A percentile compares a stretch with the other conserved stretches of the same genome.
Conservation (phyloP, 2,797 vertebrate genomes). For the Muscicapa comitata region DNA sequence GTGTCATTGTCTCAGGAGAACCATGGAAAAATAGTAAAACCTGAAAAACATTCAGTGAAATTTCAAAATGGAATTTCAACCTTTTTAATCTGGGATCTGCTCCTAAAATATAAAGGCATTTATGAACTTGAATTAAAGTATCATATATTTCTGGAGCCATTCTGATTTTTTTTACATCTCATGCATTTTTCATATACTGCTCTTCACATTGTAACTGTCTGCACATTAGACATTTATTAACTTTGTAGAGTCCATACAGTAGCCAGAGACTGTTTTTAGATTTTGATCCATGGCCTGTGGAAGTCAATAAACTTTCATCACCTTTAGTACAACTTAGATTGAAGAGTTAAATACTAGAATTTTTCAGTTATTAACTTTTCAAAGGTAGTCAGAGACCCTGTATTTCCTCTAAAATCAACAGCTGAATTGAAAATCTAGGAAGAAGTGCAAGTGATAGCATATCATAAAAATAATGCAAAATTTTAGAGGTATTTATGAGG, state of each 20-base stretch:
- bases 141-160: background rate
- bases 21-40: background rate
- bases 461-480: background rate
- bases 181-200: background rate
- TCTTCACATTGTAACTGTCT: background rate
- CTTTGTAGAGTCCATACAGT: constrained; percentile 33
- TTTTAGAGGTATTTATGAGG: background rate
- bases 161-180: background rate
- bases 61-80: background rate
- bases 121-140: background rate
- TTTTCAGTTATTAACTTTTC: constrained; percentile 28
- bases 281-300: constrained; percentile 32
- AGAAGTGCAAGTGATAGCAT: background rate
- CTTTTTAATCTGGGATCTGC: background rate
- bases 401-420: background rate
- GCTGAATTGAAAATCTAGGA: background rate
- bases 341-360: background rate
- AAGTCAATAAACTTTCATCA: constrained; percentile 48
- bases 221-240: constrained; percentile 53
- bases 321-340: background rate
- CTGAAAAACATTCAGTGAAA: background rate
- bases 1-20: background rate
- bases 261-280: constrained; percentile 20
- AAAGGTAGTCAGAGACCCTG: background rate
- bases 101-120: background rate